Conservation (phyloP, 2,113 vertebrate species). For the Lichenostomus cassidix region DNA sequence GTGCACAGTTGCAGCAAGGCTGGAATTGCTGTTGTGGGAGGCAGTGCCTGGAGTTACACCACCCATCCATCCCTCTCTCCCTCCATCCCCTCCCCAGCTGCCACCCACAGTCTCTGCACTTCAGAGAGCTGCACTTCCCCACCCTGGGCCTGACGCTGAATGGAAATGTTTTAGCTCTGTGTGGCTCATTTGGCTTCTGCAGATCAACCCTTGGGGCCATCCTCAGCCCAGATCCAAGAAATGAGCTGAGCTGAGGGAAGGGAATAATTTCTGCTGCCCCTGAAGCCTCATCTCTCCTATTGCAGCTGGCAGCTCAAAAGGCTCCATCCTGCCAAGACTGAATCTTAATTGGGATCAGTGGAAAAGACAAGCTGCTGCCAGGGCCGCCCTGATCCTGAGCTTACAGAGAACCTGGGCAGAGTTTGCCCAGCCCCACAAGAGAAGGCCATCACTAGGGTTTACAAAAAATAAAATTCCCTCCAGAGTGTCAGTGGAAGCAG, state of each 20-base stretch:
- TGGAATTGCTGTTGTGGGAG: not conserved
- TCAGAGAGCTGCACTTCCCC: not conserved
- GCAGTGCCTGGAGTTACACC: not conserved
- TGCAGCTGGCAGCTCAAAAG: slow-evolving; percentile 46
- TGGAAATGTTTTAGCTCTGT: slow-evolving; percentile 47
- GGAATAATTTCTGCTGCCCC: slow-evolving; percentile 44
- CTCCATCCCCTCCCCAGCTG: not conserved
- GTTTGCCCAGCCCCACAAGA: not conserved
- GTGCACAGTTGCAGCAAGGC: not conserved
- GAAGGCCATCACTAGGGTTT: not conserved
- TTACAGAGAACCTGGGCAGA: not conserved
- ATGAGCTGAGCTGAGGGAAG: slow-evolving; percentile 18
- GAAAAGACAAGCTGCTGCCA: slow-evolving; percentile 64
- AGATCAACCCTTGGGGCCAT: slow-evolving; percentile 13
- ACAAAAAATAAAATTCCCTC: not conserved
- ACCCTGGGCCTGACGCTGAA: not conserved
- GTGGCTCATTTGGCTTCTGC: slow-evolving; percentile 31
- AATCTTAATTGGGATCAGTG: slow-evolving; percentile 49
- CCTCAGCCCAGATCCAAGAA: slow-evolving; percentile 18
- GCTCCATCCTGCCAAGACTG: slow-evolving; percentile 43
- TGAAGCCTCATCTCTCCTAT: slow-evolving; percentile 46
- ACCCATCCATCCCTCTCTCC: not conserved
- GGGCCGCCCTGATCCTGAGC: not conserved
- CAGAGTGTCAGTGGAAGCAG: not conserved
- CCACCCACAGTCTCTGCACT: not conserved